These are phyloP conservation scores for Thymelicus sylvestris DNA, from an alignment of 2,888 invertebrate species.

Conservation along the genomic window DNA sequence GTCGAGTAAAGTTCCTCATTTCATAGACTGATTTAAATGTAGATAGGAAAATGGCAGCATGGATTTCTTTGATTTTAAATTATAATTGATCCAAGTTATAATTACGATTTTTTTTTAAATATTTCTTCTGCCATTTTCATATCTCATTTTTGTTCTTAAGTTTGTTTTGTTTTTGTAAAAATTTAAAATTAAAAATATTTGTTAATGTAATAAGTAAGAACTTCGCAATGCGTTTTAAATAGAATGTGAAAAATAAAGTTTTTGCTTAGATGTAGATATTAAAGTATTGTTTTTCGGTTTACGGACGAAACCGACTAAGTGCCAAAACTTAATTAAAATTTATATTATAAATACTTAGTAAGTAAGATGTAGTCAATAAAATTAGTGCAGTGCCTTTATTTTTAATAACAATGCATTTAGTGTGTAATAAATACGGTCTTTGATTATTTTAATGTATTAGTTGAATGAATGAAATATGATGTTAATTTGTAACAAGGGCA, in stretches of 20 bases:
- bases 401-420: no score
- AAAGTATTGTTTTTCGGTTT: conserved; percentile 15
- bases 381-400: no score
- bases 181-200: neutral
- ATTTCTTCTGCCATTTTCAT: neutral
- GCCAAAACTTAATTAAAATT: conserved; percentile 14
- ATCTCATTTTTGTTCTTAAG: conserved; percentile 4
- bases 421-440: no score
- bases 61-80: neutral
- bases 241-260: neutral
- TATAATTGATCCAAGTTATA: neutral
- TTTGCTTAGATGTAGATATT: neutral
- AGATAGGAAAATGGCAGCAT: neutral
- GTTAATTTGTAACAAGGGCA: neutral
- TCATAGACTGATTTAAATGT: conserved; percentile 18
- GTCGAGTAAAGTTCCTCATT: conserved; percentile 49
- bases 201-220: neutral
- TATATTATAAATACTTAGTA: neutral
- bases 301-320: conserved; percentile 13
- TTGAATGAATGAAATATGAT: neutral
- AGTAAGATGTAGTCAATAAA: conserved; percentile 1
- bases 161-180: conserved; percentile 3
- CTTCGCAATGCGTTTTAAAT: neutral
- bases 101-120: neutral
- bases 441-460: no score